These are phyloP conservation scores for Brachionus rotundiformis DNA, from an alignment of 1,140 invertebrate genomes.

Conservation along the genomic window DNA sequence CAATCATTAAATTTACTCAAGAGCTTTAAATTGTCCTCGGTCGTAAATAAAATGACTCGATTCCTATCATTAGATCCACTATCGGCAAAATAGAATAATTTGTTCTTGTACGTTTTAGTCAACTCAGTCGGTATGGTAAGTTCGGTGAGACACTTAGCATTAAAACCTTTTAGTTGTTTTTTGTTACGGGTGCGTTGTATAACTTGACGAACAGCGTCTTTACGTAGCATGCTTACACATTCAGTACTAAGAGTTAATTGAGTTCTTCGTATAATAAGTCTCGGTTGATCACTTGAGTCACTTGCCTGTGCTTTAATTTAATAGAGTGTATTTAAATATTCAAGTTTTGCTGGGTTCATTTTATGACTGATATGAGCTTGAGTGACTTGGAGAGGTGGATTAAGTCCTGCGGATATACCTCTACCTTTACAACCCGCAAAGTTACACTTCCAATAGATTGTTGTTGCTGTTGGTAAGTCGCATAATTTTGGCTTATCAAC, in stretches of 20 bases:
- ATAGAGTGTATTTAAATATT: neutral
- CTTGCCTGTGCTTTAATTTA: neutral
- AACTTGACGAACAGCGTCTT: neutral
- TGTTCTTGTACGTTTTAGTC: too few relatives aligned
- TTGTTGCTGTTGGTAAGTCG: neutral
- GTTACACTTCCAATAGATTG: slow-evolving; percentile 12
- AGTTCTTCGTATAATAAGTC: neutral
- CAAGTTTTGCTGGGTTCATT: neutral
- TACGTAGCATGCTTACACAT: neutral
- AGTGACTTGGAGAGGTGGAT: neutral
- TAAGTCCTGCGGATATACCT: neutral
- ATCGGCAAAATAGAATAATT: too few relatives aligned
- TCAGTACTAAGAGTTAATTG: neutral
- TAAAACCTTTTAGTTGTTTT: neutral
- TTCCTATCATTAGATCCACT: too few relatives aligned
- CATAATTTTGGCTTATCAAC: neutral
- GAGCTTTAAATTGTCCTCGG: too few relatives aligned
- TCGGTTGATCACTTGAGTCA: neutral
- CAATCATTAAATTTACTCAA: too few relatives aligned
- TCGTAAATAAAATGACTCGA: too few relatives aligned
- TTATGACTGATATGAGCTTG: neutral
- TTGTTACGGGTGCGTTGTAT: neutral
- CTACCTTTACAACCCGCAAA: neutral
- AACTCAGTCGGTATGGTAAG: too few relatives aligned
- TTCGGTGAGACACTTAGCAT: too few relatives aligned